Conservation (phyloP, 1,140 invertebrate species). For the Drosophila nigromelanica region DNA sequence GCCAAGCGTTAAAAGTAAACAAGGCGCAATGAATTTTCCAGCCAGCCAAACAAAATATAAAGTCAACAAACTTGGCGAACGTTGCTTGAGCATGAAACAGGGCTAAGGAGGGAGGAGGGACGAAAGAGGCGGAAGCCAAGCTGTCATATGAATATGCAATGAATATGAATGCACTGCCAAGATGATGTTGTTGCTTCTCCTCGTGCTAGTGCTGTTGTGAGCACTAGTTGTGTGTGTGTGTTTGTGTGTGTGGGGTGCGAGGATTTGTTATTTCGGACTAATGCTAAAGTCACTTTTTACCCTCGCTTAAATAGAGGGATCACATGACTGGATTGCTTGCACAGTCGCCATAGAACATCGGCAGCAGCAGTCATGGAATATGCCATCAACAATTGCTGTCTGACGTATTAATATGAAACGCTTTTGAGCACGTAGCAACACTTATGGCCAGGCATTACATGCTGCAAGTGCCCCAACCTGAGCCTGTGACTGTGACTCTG, state of each 20-base stretch:
- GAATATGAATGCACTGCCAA: constrained; percentile 75
- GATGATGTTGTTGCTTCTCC: constrained; percentile 55
- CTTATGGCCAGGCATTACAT: constrained; percentile 71
- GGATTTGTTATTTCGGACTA: constrained; percentile 56
- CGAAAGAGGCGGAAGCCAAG: constrained; percentile 20
- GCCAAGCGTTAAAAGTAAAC: constrained; percentile 81
- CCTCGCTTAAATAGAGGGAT: constrained; percentile 78
- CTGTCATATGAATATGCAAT: constrained; percentile 75
- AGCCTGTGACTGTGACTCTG: constrained; percentile 49
- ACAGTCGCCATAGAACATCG: constrained; percentile 57
- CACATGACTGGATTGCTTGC: constrained; percentile 81
- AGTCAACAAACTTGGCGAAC: constrained; percentile 76
- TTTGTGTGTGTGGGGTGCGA: constrained; percentile 11
- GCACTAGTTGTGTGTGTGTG: neutral
- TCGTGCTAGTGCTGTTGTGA: constrained; percentile 36
- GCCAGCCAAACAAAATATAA: constrained; percentile 81
- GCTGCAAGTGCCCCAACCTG: constrained; percentile 47
- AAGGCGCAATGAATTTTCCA: constrained; percentile 70
- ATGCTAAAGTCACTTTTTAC: constrained; percentile 75
- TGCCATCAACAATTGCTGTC: constrained; percentile 57
- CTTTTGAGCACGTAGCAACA: constrained; percentile 82
- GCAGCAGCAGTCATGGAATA: constrained; percentile 56
- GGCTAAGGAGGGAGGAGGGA: neutral
- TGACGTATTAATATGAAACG: constrained; percentile 82
- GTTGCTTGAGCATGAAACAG: constrained; percentile 18